phyloP scores from a whole-genome alignment of 1,140 invertebrate species.

The Anoplolepis gracilipes region DNA sequence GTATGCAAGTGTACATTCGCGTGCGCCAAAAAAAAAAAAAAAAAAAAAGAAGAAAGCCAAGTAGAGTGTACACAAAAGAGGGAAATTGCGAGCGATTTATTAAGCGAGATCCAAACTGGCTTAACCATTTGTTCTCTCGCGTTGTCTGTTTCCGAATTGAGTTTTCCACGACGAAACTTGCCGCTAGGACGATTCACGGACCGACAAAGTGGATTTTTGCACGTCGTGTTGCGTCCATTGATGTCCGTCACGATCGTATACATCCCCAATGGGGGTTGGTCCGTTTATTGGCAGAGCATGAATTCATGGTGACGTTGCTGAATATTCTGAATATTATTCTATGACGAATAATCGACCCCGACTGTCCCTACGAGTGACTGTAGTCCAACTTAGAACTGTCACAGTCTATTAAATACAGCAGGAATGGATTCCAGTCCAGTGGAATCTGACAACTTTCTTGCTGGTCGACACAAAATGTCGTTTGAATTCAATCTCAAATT shows the following conservation, averaged over 20 bases:
- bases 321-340: conserved; percentile 38
- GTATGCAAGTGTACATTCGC: conserved; percentile 20
- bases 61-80: no score
- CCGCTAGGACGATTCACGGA: conserved; percentile 7
- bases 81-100: conserved; percentile 70
- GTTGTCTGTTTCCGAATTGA: conserved; percentile 71
- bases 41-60: not conserved
- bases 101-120: conserved; percentile 68
- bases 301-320: conserved; percentile 24
- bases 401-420: conserved; percentile 21
- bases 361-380: conserved; percentile 28
- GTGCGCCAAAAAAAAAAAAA: no score
- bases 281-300: conserved; percentile 7
- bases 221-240: conserved; percentile 38
- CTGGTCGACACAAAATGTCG: conserved; percentile 4
- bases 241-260: conserved; percentile 11
- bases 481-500: conserved; percentile 20
- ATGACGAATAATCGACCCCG: conserved; percentile 37
- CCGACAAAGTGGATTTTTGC: conserved; percentile 54
- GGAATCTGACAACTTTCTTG: conserved; percentile 27
- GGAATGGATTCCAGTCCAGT: no score
- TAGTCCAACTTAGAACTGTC: conserved; percentile 41
- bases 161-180: conserved; percentile 63
- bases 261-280: conserved; percentile 1
- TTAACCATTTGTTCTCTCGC: conserved; percentile 73